These are phyloP conservation scores for Cyanoderma ruficeps DNA, from an alignment of 2,113 vertebrate species.

Conservation along the genomic window DNA sequence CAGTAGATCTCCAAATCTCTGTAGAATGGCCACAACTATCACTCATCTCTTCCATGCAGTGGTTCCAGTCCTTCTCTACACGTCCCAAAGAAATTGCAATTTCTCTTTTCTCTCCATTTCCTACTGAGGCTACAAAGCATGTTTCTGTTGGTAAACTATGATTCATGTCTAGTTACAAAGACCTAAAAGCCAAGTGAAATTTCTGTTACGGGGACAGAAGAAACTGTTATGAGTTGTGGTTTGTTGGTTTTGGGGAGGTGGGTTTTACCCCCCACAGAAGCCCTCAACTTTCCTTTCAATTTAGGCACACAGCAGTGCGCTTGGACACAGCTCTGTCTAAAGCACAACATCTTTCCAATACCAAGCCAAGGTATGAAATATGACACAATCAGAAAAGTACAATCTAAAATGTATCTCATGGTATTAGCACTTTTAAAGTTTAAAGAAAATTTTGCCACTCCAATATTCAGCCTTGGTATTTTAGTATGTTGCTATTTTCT, in stretches of 20 bases:
- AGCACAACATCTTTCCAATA: not conserved
- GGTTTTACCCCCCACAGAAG: accelerated
- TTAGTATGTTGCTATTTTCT: not conserved
- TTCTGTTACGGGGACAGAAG: not conserved
- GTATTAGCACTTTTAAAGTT: not conserved
- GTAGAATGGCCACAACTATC: not conserved
- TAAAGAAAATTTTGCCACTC: not conserved
- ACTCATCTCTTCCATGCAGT: not conserved
- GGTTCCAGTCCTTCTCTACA: not conserved
- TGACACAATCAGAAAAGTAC: accelerated
- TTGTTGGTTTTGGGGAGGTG: not conserved
- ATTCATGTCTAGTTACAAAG: not conserved
- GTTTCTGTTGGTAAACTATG: not conserved
- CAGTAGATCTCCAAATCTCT: not conserved
- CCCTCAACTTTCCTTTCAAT: not conserved
- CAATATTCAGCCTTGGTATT: not conserved
- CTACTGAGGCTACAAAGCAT: not conserved
- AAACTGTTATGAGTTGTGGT: not conserved
- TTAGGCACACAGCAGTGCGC: not conserved
- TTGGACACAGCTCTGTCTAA: not conserved
- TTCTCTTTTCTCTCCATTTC: not conserved
- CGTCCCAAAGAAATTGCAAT: not conserved
- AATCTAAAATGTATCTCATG: not conserved
- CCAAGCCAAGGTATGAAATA: not conserved
- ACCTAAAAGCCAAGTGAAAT: not conserved